phyloP scores from a whole-genome alignment of 2,888 invertebrate genomes.

The Artemia sp. region DNA sequence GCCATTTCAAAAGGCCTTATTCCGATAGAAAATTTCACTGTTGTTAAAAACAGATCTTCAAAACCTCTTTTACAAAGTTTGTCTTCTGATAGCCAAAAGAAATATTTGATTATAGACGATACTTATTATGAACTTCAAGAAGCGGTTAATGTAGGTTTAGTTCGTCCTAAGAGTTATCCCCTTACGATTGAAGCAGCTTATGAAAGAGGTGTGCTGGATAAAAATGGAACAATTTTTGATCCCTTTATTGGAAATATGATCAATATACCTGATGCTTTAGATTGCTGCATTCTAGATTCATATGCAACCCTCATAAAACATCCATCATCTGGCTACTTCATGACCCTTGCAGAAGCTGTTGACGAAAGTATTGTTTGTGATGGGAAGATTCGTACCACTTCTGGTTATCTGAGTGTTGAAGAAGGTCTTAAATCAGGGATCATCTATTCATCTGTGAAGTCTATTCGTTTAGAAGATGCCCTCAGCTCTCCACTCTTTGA shows the following conservation, averaged over 20 bases:
- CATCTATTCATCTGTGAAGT: conserved; percentile 46
- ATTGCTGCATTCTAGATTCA: conserved; percentile 59
- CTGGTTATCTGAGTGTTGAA: conserved; percentile 46
- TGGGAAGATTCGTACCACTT: conserved; percentile 43
- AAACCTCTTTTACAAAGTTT: neutral
- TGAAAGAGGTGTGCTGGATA: conserved; percentile 31
- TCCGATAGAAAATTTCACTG: neutral
- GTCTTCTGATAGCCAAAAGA: neutral
- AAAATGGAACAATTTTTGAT: conserved; percentile 44
- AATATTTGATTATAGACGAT: conserved; percentile 29
- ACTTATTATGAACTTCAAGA: conserved; percentile 49
- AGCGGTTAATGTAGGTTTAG: conserved; percentile 53
- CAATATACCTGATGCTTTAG: conserved; percentile 55
- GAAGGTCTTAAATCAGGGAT: conserved; percentile 49
- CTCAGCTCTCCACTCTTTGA: conserved; percentile 53
- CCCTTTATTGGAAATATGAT: conserved; percentile 51
- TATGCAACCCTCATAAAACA: conserved; percentile 43
- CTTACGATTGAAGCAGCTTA: conserved; percentile 45
- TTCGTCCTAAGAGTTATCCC: conserved; percentile 48
- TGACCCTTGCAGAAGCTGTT: conserved; percentile 52
- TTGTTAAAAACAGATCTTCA: neutral
- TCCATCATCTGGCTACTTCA: conserved; percentile 38
- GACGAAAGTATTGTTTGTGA: conserved; percentile 50
- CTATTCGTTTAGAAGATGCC: conserved; percentile 54
- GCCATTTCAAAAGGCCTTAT: neutral